phyloP scores from a whole-genome alignment of 2,113 vertebrate species.

The Stegostoma tigrinum region DNA sequence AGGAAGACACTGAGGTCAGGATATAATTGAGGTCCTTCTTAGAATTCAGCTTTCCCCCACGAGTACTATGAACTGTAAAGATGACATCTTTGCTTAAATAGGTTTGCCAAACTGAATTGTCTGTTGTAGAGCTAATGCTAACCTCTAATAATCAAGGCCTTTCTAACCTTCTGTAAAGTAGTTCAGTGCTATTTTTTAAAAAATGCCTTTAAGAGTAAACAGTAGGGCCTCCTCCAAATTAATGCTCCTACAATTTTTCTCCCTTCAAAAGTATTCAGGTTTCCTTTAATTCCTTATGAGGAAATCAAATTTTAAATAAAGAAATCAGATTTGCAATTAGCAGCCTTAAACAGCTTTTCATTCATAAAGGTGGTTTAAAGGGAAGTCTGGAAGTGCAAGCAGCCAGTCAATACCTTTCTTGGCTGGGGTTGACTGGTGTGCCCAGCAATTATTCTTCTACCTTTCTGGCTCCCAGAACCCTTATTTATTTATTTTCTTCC shows the following conservation, averaged over 20 bases:
- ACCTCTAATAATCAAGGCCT: conserved; percentile 33
- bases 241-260: not conserved
- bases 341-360: not conserved
- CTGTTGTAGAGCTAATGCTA: conserved; percentile 13
- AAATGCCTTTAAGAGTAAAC: conserved; percentile 26
- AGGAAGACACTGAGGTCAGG: conserved; percentile 26
- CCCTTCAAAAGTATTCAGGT: not conserved
- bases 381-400: not conserved
- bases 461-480: not conserved
- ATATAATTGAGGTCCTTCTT: conserved; percentile 35
- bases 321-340: not conserved
- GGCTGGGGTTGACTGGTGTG: not conserved
- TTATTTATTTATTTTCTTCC: not conserved
- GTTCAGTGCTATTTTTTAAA: conserved; percentile 9
- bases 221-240: not conserved
- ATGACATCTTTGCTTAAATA: conserved; percentile 31
- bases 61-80: conserved; percentile 21
- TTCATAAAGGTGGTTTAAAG: not conserved
- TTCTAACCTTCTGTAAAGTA: conserved; percentile 19
- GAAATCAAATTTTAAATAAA: conserved; percentile 8
- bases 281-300: too few species aligned
- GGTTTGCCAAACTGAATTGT: conserved; percentile 34
- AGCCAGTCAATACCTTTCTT: not conserved
- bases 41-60: conserved; percentile 29
- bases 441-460: not conserved